Conservation (phyloP, 2,113 vertebrate species). For the Notothenia coriiceps region DNA sequence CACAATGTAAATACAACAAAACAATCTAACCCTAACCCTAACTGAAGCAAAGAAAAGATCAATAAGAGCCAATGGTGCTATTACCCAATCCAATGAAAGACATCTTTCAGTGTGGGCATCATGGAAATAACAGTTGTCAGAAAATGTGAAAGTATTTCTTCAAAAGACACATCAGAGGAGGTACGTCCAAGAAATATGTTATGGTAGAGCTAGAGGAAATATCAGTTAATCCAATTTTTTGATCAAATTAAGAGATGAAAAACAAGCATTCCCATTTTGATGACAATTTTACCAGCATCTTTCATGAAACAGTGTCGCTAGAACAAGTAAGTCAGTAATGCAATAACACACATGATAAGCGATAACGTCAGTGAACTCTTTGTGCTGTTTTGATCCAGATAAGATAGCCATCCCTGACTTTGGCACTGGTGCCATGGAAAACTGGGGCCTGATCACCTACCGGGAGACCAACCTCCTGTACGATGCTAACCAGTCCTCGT, state of each 20-base stretch:
- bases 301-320: not conserved
- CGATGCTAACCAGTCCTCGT: constrained; percentile 89
- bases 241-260: not conserved
- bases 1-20: not conserved
- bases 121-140: not conserved
- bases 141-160: not conserved
- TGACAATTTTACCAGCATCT: not conserved
- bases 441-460: constrained; percentile 98
- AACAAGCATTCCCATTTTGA: not conserved
- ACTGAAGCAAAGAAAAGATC: no score
- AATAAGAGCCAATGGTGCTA: not conserved
- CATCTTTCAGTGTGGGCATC: not conserved
- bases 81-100: not conserved
- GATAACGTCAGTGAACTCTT: not conserved
- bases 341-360: not conserved
- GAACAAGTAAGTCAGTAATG: not conserved
- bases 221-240: not conserved
- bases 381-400: constrained; percentile 82
- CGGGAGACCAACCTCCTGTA: constrained; percentile 95
- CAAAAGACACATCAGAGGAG: not conserved
- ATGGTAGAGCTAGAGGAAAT: not conserved
- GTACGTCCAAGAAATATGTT: no score
- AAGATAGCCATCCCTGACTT: constrained; percentile 99
- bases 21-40: not conserved
- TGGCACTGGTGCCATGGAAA: constrained; percentile 98